Conservation (phyloP, 30 jellyfish, hydroid and myxozoan genomes). For the Hydractinia symbiolongicarpus region DNA sequence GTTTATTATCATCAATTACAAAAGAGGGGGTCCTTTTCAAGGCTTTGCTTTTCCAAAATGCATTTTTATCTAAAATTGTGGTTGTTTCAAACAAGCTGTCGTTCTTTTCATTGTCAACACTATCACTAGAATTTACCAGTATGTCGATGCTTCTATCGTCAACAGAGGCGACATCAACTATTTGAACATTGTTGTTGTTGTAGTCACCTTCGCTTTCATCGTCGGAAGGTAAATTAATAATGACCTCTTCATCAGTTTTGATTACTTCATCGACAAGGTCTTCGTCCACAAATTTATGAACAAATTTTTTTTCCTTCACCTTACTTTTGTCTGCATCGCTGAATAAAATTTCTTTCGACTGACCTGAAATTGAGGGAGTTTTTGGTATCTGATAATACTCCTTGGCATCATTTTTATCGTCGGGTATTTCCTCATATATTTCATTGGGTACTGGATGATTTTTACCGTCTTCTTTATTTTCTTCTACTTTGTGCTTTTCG, state of each 20-base stretch:
- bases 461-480: background rate
- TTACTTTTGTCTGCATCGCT: background rate
- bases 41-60: constrained; percentile 18
- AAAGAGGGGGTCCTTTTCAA: constrained; percentile 1
- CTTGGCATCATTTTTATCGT: background rate
- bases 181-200: background rate
- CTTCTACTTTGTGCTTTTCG: background rate
- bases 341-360: background rate
- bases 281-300: background rate
- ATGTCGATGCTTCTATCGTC: background rate
- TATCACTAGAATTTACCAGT: background rate
- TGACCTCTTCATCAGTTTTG: no score
- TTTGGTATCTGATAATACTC: background rate
- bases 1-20: background rate
- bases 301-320: background rate
- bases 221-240: background rate
- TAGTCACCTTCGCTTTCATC: constrained; percentile 6
- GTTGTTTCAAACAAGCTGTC: background rate
- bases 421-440: constrained; percentile 8
- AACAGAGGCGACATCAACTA: background rate
- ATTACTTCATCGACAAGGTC: background rate
- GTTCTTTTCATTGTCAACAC: background rate
- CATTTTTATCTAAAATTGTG: background rate
- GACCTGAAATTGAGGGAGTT: no score
- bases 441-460: no score